Conservation (phyloP, 2,888 invertebrate species). For the Orthosia gracilis region DNA sequence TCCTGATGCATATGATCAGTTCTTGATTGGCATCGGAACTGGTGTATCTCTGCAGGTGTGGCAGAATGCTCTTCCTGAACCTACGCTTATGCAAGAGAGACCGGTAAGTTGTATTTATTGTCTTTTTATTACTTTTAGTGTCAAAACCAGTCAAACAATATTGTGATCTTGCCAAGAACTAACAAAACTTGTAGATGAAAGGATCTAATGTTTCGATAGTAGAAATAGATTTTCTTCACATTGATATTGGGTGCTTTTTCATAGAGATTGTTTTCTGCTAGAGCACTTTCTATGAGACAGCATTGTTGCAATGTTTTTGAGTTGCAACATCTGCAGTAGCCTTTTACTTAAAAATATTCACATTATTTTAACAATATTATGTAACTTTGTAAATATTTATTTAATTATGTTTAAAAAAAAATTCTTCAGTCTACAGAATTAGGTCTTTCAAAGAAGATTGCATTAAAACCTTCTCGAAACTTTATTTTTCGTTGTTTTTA, state of each 20-base stretch:
- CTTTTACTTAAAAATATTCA: too few relatives aligned
- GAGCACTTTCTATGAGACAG: too few relatives aligned
- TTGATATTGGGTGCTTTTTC: too few relatives aligned
- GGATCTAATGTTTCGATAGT: too few relatives aligned
- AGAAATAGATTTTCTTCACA: too few relatives aligned
- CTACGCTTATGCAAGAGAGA: conserved; percentile 95
- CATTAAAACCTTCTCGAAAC: not conserved
- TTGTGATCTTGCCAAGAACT: too few relatives aligned
- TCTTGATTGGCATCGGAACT: conserved; percentile 96
- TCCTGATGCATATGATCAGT: conserved; percentile 99
- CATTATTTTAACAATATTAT: too few relatives aligned
- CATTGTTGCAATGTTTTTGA: too few relatives aligned
- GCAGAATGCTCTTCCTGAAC: conserved; percentile 97
- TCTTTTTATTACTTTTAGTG: not conserved
- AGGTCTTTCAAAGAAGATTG: not conserved
- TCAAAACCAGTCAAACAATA: not conserved
- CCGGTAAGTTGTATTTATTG: conserved; percentile 88
- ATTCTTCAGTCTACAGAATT: not conserved
- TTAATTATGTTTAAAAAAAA: conserved; percentile 4
- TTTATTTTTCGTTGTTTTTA: not conserved
- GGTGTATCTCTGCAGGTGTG: conserved; percentile 96
- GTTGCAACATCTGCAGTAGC: too few relatives aligned
- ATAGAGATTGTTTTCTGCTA: too few relatives aligned
- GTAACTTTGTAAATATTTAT: too few relatives aligned
- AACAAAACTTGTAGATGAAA: too few relatives aligned